A percentile compares a stretch with the other conserved stretches of the same genome.
Conservation (phyloP, 92 coral and sea anemone species). For the Parazoanthus darwini region DNA sequence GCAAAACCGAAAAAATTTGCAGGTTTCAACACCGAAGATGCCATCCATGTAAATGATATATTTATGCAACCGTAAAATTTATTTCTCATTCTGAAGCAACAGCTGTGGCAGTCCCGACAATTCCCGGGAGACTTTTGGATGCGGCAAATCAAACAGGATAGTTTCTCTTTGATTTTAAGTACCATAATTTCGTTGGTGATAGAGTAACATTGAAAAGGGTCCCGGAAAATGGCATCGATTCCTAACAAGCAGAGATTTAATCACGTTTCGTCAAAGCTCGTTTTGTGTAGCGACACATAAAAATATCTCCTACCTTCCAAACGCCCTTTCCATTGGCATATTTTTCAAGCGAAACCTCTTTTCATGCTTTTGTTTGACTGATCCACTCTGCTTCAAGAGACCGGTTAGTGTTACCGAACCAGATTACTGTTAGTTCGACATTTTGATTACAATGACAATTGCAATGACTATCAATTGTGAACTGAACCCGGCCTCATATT, state of each 20-base stretch:
- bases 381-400: background rate
- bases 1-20: background rate
- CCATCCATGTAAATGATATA: no score
- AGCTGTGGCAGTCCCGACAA: background rate
- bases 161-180: background rate
- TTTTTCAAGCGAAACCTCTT: background rate
- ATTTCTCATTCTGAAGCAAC: constrained; percentile 6
- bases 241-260: background rate
- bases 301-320: background rate
- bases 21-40: background rate
- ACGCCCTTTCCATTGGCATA: background rate
- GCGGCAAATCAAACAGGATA: background rate
- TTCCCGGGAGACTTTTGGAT: constrained; percentile 30
- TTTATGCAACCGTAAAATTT: background rate
- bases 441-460: background rate
- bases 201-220: background rate
- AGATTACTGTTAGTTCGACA: constrained; percentile 4
- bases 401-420: background rate
- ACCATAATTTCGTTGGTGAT: background rate
- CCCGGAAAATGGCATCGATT: background rate
- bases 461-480: background rate
- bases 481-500: background rate
- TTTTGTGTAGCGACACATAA: background rate
- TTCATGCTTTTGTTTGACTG: background rate
- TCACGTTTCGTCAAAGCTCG: background rate